Evolutionary conservation across 2,888 invertebrate species (phyloP).

Genomic region (Habrosyne pyritoides): DNA sequence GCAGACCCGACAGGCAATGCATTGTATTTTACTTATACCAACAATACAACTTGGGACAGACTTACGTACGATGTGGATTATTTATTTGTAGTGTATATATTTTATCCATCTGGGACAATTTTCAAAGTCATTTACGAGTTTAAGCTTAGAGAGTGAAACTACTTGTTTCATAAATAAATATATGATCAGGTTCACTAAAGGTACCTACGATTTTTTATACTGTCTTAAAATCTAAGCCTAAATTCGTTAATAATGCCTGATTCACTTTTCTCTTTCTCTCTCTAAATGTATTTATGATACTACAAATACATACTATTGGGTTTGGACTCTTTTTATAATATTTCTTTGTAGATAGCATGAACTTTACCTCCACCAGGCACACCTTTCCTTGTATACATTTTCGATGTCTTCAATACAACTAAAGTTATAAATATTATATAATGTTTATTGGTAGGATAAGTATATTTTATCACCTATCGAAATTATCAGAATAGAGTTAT

Average conservation of each 20-base stretch:
- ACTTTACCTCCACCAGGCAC: not conserved
- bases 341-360: constrained; percentile 8
- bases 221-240: constrained; percentile 37
- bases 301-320: constrained; percentile 9
- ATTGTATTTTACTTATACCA: constrained; percentile 33
- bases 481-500: constrained; percentile 17
- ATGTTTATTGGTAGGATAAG: constrained; percentile 14
- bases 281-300: constrained; percentile 16
- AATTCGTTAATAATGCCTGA: constrained; percentile 18
- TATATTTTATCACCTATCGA: constrained; percentile 15
- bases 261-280: constrained; percentile 18
- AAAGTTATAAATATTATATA: not conserved
- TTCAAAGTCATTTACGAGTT: constrained; percentile 21
- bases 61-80: constrained; percentile 20
- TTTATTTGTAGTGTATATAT: constrained; percentile 7
- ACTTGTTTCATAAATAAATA: not conserved
- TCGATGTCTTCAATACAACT: not conserved
- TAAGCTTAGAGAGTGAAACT: constrained; percentile 39
- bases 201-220: not conserved
- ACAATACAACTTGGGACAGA: constrained; percentile 36
- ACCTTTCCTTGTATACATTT: not conserved
- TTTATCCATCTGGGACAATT: constrained; percentile 3
- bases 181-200: constrained; percentile 4
- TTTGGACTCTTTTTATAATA: constrained; percentile 6
- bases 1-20: constrained; percentile 75